Base-by-base conservation (phyloP, 2,113 vertebrate genomes). In the Nanorana parkeri region DNA sequence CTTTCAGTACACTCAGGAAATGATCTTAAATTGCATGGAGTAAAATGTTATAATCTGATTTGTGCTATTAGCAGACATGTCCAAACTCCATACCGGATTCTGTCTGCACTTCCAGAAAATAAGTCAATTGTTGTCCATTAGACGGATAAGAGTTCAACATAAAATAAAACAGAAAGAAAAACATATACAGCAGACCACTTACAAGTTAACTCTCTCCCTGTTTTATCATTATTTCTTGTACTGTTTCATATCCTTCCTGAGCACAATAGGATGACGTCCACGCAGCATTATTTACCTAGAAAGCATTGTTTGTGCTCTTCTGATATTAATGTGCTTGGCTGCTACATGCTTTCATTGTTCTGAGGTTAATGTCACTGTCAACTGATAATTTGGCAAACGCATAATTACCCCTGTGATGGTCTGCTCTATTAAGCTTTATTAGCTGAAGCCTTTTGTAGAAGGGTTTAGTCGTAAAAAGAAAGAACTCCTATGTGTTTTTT, bases 401-500 rank as follows among this genome's bases (percentile, higher is more conserved):
- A 80, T 54, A 84, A 78, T 88, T 81, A 78, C 86, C 85, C 72
- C 85, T 91, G 88, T 91, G 88, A 91, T 88, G 87, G 92, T 84
- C 83, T 77, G 87, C 86, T 92, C 91, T 90, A 5, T 69, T 85
- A 71, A 83, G 87, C 87, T 85, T 84, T 88, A 90, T 85, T 78
- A 90, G 85, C 84, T 88, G 21, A 65, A 0, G 54, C 63, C 63
- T 79, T 88, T 83, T 73, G 84, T 76, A 88, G 87, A 13, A 89
- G 89, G 83, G 68, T 84, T 75, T 87, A 86, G 16, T 88, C 86
- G 85, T 83, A 83, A 29, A 86, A 84, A 88, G 85, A 87, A 86
- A 91, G 77, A 86, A 55, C 81, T 88, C 89, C 75, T 73, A 87
- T 91, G 89, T 89, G 86, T 87, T 89, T 90, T 10, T 91, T 87